Conservation (phyloP, 2,113 vertebrate genomes). For the Monopterus albus region DNA sequence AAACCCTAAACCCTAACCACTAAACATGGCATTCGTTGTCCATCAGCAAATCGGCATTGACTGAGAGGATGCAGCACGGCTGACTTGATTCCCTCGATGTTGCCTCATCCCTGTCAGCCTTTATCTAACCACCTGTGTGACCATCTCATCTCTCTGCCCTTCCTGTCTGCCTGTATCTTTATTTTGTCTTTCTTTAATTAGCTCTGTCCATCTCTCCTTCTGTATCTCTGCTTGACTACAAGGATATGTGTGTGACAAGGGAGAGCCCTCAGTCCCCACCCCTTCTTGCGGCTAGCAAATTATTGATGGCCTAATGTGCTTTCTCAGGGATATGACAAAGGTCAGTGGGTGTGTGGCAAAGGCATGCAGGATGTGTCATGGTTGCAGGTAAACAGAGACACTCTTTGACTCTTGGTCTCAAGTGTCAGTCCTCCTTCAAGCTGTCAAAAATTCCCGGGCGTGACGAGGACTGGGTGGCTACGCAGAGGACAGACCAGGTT, state of each 20-base stretch:
- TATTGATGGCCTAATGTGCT: conserved; percentile 60
- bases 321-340: conserved; percentile 57
- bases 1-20: neutral
- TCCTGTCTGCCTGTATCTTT: conserved; percentile 5
- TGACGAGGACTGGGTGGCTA: conserved; percentile 35
- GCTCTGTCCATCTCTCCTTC: neutral
- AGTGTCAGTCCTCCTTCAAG: conserved; percentile 21
- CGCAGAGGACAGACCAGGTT: conserved; percentile 52
- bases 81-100: conserved; percentile 34
- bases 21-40: neutral
- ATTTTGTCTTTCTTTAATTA: neutral
- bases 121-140: conserved; percentile 36
- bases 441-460: conserved; percentile 25
- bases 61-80: neutral
- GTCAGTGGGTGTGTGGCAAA: conserved; percentile 38
- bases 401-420: conserved; percentile 17
- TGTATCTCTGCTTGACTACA: neutral
- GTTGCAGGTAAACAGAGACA: conserved; percentile 29
- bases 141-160: conserved; percentile 14
- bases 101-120: conserved; percentile 25
- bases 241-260: conserved; percentile 22
- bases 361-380: conserved; percentile 45
- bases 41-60: conserved; percentile 42
- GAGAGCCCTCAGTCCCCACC: conserved; percentile 31
- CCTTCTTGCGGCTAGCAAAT: conserved; percentile 59